Conservation (phyloP, 1,140 invertebrate species). For the Schlechtendalia chinensis region DNA sequence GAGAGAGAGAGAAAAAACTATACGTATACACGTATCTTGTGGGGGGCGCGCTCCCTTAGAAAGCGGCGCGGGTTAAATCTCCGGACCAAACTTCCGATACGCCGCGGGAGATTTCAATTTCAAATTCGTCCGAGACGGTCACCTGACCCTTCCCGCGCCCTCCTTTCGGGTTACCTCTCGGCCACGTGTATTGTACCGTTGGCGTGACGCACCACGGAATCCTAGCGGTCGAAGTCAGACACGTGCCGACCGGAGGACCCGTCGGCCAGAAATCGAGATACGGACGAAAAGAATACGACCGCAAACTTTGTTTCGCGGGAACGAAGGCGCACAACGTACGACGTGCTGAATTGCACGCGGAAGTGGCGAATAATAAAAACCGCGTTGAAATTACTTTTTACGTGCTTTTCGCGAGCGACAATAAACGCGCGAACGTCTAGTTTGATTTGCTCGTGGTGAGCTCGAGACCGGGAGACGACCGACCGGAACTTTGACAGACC, state of each 20-base stretch:
- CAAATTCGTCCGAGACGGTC: constrained; percentile 37
- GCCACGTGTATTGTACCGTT: too few species aligned
- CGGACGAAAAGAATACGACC: neutral
- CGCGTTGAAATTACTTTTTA: neutral
- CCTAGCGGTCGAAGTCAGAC: too few species aligned
- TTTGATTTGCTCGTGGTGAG: too few species aligned
- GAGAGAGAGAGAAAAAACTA: neutral
- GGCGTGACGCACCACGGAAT: too few species aligned
- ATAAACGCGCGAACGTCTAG: neutral
- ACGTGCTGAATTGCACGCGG: too few species aligned
- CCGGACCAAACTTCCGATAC: constrained; percentile 29
- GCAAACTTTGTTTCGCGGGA: neutral
- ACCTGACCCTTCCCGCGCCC: neutral
- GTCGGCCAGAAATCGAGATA: neutral
- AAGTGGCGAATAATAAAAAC: too few species aligned
- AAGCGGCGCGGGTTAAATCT: constrained; percentile 21
- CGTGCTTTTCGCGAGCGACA: neutral
- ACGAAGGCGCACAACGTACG: neutral
- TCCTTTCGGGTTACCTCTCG: neutral
- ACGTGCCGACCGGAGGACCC: too few species aligned
- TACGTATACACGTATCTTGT: neutral
- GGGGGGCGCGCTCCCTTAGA: neutral
- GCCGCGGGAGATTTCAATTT: constrained; percentile 40
- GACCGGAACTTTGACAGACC: too few species aligned
- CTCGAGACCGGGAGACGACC: too few species aligned